A percentile compares a stretch with the other conserved stretches of the same genome.
These are phyloP conservation scores for Pseudorectes ferrugineus DNA, from an alignment of 2,113 vertebrate species.

Conservation along the genomic window DNA sequence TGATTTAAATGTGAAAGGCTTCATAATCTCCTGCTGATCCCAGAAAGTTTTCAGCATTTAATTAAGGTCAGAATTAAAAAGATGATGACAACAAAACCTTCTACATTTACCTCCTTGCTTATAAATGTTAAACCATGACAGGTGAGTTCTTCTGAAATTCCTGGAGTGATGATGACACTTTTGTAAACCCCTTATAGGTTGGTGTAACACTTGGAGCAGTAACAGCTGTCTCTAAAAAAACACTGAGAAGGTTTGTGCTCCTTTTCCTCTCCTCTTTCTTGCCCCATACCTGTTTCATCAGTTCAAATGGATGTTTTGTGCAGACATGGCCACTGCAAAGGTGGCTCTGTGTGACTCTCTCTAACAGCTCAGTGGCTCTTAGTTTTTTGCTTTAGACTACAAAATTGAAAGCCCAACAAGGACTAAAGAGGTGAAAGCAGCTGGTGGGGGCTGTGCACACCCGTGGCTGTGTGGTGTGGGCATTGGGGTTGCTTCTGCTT, in stretches of 20 bases:
- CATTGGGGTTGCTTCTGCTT: background rate
- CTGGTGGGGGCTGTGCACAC: fast-evolving
- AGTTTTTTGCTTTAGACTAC: background rate
- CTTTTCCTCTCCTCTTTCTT: background rate
- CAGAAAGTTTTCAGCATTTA: slow-evolving; percentile 40
- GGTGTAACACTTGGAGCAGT: background rate
- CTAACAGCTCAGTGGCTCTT: background rate
- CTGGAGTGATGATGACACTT: background rate
- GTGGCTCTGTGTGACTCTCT: background rate
- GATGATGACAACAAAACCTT: background rate
- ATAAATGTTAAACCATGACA: slow-evolving; percentile 23
- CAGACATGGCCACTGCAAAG: background rate
- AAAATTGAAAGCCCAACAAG: background rate
- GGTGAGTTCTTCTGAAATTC: background rate
- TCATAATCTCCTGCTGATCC: slow-evolving; percentile 29
- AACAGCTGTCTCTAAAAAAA: background rate
- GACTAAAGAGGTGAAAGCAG: background rate
- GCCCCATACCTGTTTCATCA: background rate
- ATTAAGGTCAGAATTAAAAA: slow-evolving; percentile 37
- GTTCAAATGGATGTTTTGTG: background rate
- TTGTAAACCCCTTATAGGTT: background rate
- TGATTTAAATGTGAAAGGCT: slow-evolving; percentile 46
- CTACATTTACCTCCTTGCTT: background rate
- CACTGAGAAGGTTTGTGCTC: background rate
- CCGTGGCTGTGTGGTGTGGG: fast-evolving